Conservation (phyloP, 2,888 invertebrate species). For the Drosophila pegasa region DNA sequence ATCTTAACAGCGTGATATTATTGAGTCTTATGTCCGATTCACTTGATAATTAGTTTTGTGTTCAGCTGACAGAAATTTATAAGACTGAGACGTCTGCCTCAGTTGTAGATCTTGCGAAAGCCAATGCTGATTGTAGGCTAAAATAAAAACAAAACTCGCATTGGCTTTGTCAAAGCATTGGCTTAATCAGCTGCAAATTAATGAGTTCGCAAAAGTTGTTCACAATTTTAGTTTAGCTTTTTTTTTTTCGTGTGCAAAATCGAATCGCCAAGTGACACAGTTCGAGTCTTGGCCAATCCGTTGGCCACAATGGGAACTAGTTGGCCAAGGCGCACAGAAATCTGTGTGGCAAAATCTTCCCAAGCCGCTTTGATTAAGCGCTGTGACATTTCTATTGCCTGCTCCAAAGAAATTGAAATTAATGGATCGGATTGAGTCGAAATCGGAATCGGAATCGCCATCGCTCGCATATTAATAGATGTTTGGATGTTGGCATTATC, state of each 20-base stretch:
- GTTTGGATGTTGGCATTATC: slow-evolving; percentile 43
- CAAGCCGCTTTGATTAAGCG: slow-evolving; percentile 76
- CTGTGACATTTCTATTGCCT: slow-evolving; percentile 73
- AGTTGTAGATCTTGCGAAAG: slow-evolving; percentile 37
- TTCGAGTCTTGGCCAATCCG: slow-evolving; percentile 22
- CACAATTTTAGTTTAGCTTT: slow-evolving; percentile 12
- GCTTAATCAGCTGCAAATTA: slow-evolving; percentile 45
- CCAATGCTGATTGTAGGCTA: slow-evolving; percentile 28
- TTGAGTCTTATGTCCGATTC: slow-evolving; percentile 28
- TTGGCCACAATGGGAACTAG: slow-evolving; percentile 66
- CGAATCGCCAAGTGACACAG: slow-evolving; percentile 34
- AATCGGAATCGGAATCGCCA: slow-evolving; percentile 32
- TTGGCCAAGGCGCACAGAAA: slow-evolving; percentile 32
- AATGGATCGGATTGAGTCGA: slow-evolving; percentile 69
- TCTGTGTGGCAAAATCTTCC: slow-evolving; percentile 59
- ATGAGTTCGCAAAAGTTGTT: slow-evolving; percentile 33
- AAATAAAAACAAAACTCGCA: slow-evolving; percentile 1
- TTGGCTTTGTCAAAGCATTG: slow-evolving; percentile 40
- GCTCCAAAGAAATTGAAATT: slow-evolving; percentile 65
- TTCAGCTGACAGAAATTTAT: slow-evolving; percentile 24
- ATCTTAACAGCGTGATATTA: slow-evolving; percentile 8
- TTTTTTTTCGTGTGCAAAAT: slow-evolving; percentile 16
- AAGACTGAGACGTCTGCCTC: slow-evolving; percentile 17
- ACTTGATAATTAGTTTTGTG: slow-evolving; percentile 24
- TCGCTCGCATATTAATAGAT: slow-evolving; percentile 58